Evolutionary conservation across 2,797 vertebrate genomes (phyloP).

Genomic region (Falco biarmicus): DNA sequence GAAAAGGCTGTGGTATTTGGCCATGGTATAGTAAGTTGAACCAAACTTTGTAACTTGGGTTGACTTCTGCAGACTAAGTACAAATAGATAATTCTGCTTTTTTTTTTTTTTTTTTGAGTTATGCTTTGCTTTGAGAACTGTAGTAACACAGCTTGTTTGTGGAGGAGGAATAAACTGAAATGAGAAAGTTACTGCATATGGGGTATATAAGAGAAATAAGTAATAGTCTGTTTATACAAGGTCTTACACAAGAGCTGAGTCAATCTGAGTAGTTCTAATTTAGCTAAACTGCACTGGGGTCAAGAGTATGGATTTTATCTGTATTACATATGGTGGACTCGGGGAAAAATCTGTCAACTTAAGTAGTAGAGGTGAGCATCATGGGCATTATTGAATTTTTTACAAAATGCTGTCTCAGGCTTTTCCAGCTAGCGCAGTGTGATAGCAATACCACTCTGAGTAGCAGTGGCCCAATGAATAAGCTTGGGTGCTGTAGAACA

Average conservation of each 20-base stretch:
- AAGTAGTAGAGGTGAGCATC: not conserved
- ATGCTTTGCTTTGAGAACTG: not conserved
- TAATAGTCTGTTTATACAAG: not conserved
- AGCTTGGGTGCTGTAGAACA: not conserved
- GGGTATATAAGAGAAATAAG: not conserved
- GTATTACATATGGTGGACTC: not conserved
- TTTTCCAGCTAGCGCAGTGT: not conserved
- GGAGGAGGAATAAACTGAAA: not conserved
- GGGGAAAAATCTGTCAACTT: not conserved
- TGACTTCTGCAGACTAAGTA: not conserved
- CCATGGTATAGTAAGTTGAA: not conserved
- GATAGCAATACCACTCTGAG: not conserved
- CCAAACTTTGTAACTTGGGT: not conserved
- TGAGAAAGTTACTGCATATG: not conserved
- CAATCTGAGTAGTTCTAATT: not conserved
- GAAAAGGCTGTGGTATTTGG: not conserved
- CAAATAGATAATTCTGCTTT: not conserved
- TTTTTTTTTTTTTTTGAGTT: not conserved
- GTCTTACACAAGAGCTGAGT: not conserved
- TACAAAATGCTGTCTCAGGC: not conserved
- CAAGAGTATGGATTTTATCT: not conserved
- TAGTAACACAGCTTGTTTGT: not conserved
- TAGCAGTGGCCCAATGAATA: not conserved
- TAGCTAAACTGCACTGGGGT: not conserved
- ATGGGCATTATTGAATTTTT: not conserved